Conservation (phyloP, 2,797 vertebrate species). For the Cirrhinus mrigala region DNA sequence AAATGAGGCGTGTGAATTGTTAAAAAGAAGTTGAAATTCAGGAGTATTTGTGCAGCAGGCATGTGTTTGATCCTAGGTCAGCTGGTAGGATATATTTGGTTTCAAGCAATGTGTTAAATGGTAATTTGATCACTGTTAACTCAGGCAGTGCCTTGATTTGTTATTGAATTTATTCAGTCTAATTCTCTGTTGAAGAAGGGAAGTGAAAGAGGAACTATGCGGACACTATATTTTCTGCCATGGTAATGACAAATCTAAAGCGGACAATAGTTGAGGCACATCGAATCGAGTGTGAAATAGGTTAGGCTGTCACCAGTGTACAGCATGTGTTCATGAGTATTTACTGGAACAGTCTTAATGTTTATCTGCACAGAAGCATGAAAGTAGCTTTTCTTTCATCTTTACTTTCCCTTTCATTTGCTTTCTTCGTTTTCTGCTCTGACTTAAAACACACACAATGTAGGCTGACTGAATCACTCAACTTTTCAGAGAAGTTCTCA, state of each 20-base stretch:
- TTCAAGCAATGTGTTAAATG: background rate
- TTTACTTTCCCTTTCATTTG: constrained; percentile 14
- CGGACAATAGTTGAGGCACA: background rate
- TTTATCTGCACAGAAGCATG: background rate
- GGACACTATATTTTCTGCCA: constrained; percentile 3
- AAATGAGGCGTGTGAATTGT: background rate
- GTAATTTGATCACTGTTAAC: constrained; percentile 5
- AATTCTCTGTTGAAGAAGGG: constrained; percentile 21
- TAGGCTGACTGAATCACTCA: background rate
- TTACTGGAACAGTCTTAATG: background rate
- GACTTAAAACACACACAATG: background rate
- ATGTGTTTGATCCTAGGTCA: background rate
- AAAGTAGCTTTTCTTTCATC: background rate
- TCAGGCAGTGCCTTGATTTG: constrained; percentile 3
- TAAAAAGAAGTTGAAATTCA: background rate
- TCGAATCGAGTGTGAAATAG: background rate
- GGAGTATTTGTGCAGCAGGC: constrained; percentile 6
- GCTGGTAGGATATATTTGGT: background rate
- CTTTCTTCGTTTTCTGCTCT: background rate
- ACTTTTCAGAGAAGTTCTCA: background rate
- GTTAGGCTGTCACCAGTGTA: background rate
- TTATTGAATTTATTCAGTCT: background rate
- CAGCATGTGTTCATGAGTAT: background rate
- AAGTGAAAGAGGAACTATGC: constrained; percentile 51
- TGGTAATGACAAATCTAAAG: background rate